A percentile compares a stretch with the other conserved stretches of the same genome.
These are phyloP conservation scores for Haemorhous mexicanus DNA, from an alignment of 2,113 vertebrate species.

Conservation along the genomic window DNA sequence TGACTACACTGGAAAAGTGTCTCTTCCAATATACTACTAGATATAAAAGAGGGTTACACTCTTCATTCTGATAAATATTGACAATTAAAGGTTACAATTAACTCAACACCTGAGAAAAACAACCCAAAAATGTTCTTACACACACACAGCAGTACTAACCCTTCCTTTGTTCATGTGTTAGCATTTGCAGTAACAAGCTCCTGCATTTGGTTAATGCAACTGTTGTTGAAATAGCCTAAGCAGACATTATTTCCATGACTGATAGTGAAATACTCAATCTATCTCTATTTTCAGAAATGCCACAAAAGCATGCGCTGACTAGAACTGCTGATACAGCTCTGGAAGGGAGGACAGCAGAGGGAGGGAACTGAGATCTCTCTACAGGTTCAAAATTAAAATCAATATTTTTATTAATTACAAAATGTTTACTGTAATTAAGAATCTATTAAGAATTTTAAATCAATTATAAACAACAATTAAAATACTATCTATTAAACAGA, in stretches of 20 bases:
- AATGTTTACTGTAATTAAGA: neutral
- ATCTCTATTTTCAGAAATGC: neutral
- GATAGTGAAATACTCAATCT: neutral
- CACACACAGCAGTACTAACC: neutral
- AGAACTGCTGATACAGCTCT: neutral
- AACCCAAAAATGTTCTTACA: neutral
- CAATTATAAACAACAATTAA: neutral
- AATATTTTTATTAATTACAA: neutral
- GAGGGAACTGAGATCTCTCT: neutral
- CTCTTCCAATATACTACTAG: neutral
- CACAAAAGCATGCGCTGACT: neutral
- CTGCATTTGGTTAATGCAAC: neutral
- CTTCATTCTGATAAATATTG: neutral
- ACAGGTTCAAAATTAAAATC: neutral
- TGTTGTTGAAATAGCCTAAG: neutral
- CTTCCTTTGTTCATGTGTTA: neutral
- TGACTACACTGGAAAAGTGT: neutral
- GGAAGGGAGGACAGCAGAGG: neutral
- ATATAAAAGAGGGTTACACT: neutral
- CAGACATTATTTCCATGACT: neutral
- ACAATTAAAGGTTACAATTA: neutral
- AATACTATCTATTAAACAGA: neutral
- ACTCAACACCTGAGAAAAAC: neutral
- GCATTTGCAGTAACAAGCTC: neutral
- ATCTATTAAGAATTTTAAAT: neutral